These are phyloP conservation scores for Baccha elongata DNA, from an alignment of 2,888 invertebrate genomes.

Conservation along the genomic window DNA sequence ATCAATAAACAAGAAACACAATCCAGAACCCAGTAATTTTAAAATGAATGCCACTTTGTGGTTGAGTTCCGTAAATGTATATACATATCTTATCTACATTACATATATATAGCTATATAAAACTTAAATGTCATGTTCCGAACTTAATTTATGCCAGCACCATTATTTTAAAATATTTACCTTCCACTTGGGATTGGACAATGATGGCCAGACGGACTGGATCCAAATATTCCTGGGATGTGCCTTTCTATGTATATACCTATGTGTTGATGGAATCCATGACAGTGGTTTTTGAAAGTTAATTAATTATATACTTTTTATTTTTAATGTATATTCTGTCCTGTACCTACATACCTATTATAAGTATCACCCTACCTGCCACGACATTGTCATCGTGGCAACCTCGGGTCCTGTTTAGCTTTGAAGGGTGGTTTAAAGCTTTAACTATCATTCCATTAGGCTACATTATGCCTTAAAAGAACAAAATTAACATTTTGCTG, in stretches of 20 bases:
- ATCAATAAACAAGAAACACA: conserved; percentile 23
- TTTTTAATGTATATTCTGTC: not conserved
- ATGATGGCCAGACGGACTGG: not conserved
- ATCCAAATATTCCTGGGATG: conserved; percentile 42
- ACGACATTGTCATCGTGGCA: not conserved
- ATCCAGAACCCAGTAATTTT: conserved; percentile 50
- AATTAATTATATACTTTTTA: conserved; percentile 54
- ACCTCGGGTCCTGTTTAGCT: not conserved
- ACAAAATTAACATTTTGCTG: conserved; percentile 14
- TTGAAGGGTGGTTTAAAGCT: not conserved
- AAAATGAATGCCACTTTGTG: conserved; percentile 66
- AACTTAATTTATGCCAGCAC: conserved; percentile 56
- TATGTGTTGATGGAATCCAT: conserved; percentile 23
- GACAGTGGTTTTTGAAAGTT: conserved; percentile 34
- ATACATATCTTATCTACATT: no score
- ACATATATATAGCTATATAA: conserved; percentile 2
- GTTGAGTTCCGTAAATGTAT: conserved; percentile 31
- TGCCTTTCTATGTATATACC: not conserved
- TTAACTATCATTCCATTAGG: conserved; percentile 36
- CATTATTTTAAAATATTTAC: conserved; percentile 66
- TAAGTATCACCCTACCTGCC: no score
- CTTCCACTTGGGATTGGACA: conserved; percentile 49
- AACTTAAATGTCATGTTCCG: conserved; percentile 27
- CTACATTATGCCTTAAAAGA: conserved; percentile 18
- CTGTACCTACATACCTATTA: no score